Conservation (phyloP, 2,797 vertebrate genomes). For the Gephyroberyx darwinii region DNA sequence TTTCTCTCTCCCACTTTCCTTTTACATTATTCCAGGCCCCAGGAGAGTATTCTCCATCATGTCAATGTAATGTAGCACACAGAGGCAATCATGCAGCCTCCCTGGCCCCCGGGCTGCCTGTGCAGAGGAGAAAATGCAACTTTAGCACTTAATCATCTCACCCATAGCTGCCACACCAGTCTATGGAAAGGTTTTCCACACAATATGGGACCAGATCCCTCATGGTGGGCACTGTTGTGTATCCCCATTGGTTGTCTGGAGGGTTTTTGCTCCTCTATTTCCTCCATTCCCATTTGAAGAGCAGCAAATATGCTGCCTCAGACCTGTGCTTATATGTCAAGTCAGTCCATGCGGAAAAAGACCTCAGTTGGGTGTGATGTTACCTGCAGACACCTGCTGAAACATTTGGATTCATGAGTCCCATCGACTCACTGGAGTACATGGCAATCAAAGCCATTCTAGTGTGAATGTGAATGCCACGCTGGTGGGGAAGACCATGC, state of each 20-base stretch:
- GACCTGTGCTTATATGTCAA: slow-evolving; percentile 54
- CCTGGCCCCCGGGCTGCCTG: slow-evolving; percentile 71
- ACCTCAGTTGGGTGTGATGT: slow-evolving; percentile 63
- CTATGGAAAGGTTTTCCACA: slow-evolving; percentile 69
- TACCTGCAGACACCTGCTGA: slow-evolving; percentile 66
- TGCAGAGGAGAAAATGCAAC: slow-evolving; percentile 76
- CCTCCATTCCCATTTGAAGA: slow-evolving; percentile 52
- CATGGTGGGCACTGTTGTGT: slow-evolving; percentile 51
- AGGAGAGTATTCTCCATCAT: slow-evolving; percentile 82
- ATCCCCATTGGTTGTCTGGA: slow-evolving; percentile 40
- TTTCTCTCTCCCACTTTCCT: slow-evolving; percentile 64
- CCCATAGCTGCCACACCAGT: slow-evolving; percentile 61
- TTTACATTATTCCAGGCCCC: slow-evolving; percentile 82
- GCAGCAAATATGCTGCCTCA: slow-evolving; percentile 46
- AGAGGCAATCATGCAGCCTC: slow-evolving; percentile 80
- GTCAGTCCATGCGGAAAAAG: slow-evolving; percentile 65
- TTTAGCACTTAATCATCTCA: slow-evolving; percentile 81
- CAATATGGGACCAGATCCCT: slow-evolving; percentile 71
- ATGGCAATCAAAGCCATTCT: slow-evolving; percentile 65
- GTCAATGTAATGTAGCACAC: slow-evolving; percentile 82
- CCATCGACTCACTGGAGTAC: slow-evolving; percentile 44
- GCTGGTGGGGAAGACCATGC: slow-evolving; percentile 48
- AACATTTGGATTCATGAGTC: slow-evolving; percentile 75
- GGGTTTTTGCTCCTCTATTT: slow-evolving; percentile 38
- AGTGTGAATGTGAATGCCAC: slow-evolving; percentile 53